Percentiles rank a stretch among this genome's conserved stretches.
These are phyloP conservation scores for Platerodrilus igneus DNA, from an alignment of 2,888 invertebrate genomes.

Conservation along the genomic window DNA sequence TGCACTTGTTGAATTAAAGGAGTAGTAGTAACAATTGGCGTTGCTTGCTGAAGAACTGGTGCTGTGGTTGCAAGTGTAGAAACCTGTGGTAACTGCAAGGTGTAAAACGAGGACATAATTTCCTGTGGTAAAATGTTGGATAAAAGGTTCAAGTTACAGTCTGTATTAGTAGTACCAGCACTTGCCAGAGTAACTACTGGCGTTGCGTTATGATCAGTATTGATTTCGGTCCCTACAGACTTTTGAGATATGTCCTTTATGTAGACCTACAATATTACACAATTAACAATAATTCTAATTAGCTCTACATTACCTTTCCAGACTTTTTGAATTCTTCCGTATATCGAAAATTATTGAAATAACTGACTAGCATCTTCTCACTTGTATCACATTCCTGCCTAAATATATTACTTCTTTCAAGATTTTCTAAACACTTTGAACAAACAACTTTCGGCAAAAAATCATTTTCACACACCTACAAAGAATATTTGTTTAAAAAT, in stretches of 20 bases:
- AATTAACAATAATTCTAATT: background rate
- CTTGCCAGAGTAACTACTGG: constrained; percentile 26
- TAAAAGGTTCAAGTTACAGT: constrained; percentile 12
- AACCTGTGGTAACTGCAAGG: constrained; percentile 35
- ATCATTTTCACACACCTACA: constrained; percentile 62
- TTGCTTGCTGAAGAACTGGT: constrained; percentile 27
- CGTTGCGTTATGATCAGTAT: constrained; percentile 36
- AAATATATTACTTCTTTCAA: constrained; percentile 60
- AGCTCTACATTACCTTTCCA: constrained; percentile 49
- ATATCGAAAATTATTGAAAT: constrained; percentile 57
- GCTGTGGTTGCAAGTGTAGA: constrained; percentile 34
- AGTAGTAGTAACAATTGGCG: constrained; percentile 21
- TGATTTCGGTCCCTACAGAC: constrained; percentile 33
- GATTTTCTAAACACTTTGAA: constrained; percentile 57
- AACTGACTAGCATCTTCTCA: constrained; percentile 63
- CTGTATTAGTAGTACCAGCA: constrained; percentile 27
- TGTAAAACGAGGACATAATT: constrained; percentile 33
- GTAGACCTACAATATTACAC: constrained; percentile 45
- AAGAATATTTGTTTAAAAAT: constrained; percentile 17
- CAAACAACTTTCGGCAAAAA: constrained; percentile 66
- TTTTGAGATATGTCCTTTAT: constrained; percentile 51
- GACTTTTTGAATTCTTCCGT: constrained; percentile 60
- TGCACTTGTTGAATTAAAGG: constrained; percentile 11
- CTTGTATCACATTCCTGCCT: constrained; percentile 61
- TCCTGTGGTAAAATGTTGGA: constrained; percentile 18